phyloP scores from a whole-genome alignment of 37 sponge, comb jelly and placozoan species.

The Cladorhizidae sp. region DNA sequence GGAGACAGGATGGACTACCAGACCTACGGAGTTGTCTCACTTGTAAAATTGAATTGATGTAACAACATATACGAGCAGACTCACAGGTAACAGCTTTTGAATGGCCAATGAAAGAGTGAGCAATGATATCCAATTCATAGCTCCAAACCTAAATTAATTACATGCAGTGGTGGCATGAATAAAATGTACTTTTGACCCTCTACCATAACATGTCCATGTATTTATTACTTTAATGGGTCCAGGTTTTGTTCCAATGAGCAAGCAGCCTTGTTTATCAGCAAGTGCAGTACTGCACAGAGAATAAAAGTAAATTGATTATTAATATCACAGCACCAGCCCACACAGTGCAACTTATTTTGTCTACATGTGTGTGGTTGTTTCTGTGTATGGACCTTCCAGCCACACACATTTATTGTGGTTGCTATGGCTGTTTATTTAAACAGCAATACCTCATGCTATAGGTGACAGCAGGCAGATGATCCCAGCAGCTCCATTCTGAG shows the following conservation, averaged over 20 bases:
- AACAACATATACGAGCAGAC: background rate
- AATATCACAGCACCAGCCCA: too few species aligned
- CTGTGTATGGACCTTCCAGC: too few species aligned
- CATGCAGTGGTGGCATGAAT: too few species aligned
- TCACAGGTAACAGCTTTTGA: slow-evolving; percentile 35
- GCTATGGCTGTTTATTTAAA: too few species aligned
- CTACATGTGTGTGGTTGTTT: too few species aligned
- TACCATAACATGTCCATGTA: slow-evolving; percentile 39
- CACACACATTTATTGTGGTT: too few species aligned
- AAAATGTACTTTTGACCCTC: background rate
- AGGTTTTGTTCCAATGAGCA: slow-evolving; percentile 53
- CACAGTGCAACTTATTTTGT: too few species aligned
- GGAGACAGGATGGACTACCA: slow-evolving; percentile 32
- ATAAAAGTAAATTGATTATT: background rate
- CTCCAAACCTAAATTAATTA: slow-evolving; percentile 46
- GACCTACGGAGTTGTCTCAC: background rate
- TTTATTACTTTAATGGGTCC: slow-evolving; percentile 54
- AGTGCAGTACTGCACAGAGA: slow-evolving; percentile 34
- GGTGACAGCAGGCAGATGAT: too few species aligned
- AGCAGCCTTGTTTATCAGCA: slow-evolving; percentile 18
- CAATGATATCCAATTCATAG: slow-evolving; percentile 8
- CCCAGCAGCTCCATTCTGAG: too few species aligned
- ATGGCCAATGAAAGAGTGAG: slow-evolving; percentile 31
- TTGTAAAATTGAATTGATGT: background rate
- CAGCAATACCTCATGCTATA: too few species aligned